Conservation (phyloP, 2,888 invertebrate species). For the Lithosia quadra region DNA sequence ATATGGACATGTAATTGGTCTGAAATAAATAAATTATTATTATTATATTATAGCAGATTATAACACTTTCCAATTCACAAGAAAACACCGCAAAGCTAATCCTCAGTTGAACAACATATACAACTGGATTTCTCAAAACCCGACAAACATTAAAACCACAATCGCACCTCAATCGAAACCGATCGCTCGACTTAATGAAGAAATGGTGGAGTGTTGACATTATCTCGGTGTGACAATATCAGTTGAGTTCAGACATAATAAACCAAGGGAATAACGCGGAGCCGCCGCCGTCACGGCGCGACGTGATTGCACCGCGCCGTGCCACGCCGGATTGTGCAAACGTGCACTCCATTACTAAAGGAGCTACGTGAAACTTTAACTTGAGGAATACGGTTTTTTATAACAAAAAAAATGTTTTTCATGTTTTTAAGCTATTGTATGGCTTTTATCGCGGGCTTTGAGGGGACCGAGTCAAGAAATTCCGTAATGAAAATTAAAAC, state of each 20-base stretch:
- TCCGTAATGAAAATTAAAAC: too few species aligned
- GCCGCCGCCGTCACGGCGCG: constrained; percentile 41
- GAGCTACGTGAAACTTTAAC: constrained; percentile 16
- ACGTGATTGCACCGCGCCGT: constrained; percentile 42
- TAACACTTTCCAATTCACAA: not conserved
- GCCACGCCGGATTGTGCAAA: constrained; percentile 53
- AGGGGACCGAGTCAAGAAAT: too few species aligned
- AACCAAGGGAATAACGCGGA: constrained; percentile 50
- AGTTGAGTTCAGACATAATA: constrained; percentile 47
- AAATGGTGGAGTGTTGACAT: constrained; percentile 27
- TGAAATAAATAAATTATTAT: too few species aligned
- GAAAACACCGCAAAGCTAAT: constrained; percentile 4
- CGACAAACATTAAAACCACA: not conserved
- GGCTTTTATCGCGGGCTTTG: too few species aligned
- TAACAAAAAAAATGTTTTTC: too few species aligned
- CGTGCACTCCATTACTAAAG: constrained; percentile 46
- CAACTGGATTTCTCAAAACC: not conserved
- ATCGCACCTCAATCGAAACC: constrained; percentile 2
- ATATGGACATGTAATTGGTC: too few species aligned
- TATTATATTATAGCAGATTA: not conserved
- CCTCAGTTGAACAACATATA: not conserved
- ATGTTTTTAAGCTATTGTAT: too few species aligned
- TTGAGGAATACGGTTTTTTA: not conserved
- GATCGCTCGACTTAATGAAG: constrained; percentile 33
- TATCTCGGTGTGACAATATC: constrained; percentile 25